Evolutionary conservation across 2,888 invertebrate species (phyloP), one percentile per base, ranked within the genome.

Genomic region (Drosophila flavopinicola): DNA sequence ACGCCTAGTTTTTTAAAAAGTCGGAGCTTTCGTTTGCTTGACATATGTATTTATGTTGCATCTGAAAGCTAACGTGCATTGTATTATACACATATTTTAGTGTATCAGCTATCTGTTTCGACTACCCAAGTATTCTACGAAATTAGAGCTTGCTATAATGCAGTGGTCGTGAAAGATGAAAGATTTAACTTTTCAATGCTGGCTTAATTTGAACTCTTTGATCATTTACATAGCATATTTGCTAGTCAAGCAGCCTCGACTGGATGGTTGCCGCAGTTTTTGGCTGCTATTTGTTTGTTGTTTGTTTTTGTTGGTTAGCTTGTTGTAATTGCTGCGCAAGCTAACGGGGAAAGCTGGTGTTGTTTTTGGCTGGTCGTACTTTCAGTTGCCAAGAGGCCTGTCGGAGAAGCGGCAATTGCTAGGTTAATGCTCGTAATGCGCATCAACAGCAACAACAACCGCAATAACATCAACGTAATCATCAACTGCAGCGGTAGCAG

Each of bases 361-460:
- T 56, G 54, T 61, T 56, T 61, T 49, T 68, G 39, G 61, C 30
- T 53, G 66, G 39, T 47, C 48, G 41, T 52, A 49, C 52, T 66
- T 48, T 25, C 35, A 15, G 35, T 45, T 56, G 66, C 37, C 65
- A 38, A 49, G 56, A 54, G 53, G 66, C 48, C 39, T 54, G 67
- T 56, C 49, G 60, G 47, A 47, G 47, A 39, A 59, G 39, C 37
- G 47, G 65, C 65, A 73, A 74, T 74, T 74, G 73, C 61, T 59
- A 53, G 71, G 53, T 69, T 74, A 68, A 65, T 72, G 57, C 52
- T 37, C 68, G 54, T 71, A 68, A 70, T 72, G 67, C 66, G 54
- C 70, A 56, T 29, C 59, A 56, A 7, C 54, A 47, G 25, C 49
- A 56, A 23, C 35, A 44, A 20, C 42, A 41, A 10, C 35, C 41